Evolutionary conservation across 2,113 vertebrate species (phyloP).

Genomic region (Tauraco erythrolophus): DNA sequence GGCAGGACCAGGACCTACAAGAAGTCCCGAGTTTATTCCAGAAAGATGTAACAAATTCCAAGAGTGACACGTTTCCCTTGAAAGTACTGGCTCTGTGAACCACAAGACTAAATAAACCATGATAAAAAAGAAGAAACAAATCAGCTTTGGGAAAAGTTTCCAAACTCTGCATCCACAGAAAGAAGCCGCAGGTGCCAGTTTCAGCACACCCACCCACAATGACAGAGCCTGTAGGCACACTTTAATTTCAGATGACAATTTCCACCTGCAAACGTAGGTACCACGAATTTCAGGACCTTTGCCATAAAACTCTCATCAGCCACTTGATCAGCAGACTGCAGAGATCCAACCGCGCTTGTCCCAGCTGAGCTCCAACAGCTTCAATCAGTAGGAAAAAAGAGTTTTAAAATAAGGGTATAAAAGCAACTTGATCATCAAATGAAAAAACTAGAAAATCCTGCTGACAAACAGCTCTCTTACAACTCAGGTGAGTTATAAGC

Average conservation of each 20-base stretch:
- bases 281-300: not conserved
- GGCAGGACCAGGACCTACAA: not conserved
- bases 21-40: not conserved
- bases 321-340: not conserved
- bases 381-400: not conserved
- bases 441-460: not conserved
- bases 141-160: not conserved
- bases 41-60: not conserved
- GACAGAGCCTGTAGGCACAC: not conserved
- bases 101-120: not conserved
- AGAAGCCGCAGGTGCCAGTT: not conserved
- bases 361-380: not conserved
- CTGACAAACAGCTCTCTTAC: not conserved
- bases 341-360: not conserved
- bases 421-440: not conserved
- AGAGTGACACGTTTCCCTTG: not conserved
- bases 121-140: not conserved
- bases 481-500: not conserved
- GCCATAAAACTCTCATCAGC: not conserved
- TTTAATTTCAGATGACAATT: not conserved
- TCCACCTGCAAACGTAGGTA: not conserved
- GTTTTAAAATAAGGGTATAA: not conserved
- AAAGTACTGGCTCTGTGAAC: not conserved
- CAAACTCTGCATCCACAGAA: not conserved
- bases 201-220: accelerated